Base-by-base conservation (phyloP, 1,140 invertebrate genomes). In the Heliconius nattereri region DNA sequence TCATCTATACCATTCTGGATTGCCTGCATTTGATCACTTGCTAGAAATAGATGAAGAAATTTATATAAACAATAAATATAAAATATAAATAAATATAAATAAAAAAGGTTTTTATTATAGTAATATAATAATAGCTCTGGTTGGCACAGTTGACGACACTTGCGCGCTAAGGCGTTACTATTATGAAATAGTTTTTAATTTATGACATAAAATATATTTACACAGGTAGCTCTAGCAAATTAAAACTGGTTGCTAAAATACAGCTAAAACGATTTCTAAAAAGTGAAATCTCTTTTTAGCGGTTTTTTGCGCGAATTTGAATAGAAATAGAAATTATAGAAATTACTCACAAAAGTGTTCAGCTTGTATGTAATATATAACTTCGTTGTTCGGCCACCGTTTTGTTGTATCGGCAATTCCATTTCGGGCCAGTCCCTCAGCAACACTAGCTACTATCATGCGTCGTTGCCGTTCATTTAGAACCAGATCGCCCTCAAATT, bases 321-420 rank as follows among this genome's bases (percentile, higher is more conserved):
- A 16, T 45, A n/a, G n/a, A n/a, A n/a, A n/a, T 16, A 45, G 7
- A 7, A 0, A 26, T 19, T 26, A 29, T 66, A 66, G 54, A 57
- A 29, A 66, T 66, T 66, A 91, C 95, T 95, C 94, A 97, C 96
- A 93, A 83, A 97, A 97, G 87, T 97, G 96, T 76, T 96, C 92
- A 29, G 94, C 94, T 70, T 96, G 94, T 29, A 97, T 96, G 60
- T 95, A 95, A 83, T 96, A 96, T 32, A 96, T 95, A 6, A 97
- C 95, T 71, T 96, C 94, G 54, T 96, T 96, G 73, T 95, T 94
- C 0, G 95, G 95, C 97, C 97, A 97, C 57, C 95, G 94, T 26
- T 94, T 94, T 5, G 94, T 94, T 23, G 94, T 94, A 83, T 97
- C 95, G 23, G 95, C 89, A 19, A 97, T 85, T 2, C 96, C 96